phyloP scores from a whole-genome alignment of 1,140 invertebrate genomes.

The Drosophila pallidifrons region DNA sequence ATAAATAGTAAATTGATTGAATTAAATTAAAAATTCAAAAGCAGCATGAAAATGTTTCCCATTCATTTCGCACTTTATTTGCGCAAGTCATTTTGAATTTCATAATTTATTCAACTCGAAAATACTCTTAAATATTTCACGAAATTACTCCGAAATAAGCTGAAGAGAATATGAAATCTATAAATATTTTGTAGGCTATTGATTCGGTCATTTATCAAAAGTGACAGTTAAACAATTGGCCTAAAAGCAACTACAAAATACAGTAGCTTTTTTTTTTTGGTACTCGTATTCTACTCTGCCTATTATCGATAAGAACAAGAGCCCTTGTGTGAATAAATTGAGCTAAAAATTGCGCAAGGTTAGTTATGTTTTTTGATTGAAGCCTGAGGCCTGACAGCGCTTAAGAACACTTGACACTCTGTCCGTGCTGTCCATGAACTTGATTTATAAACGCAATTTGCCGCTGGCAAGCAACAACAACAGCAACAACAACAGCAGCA shows the following conservation, averaged over 20 bases:
- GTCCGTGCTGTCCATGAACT: conserved; percentile 69
- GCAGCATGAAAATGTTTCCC: not conserved
- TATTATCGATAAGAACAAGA: not conserved
- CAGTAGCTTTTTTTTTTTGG: not conserved
- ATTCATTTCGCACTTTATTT: not conserved
- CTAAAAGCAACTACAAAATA: not conserved
- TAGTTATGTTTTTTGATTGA: conserved; percentile 54
- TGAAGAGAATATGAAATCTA: not conserved
- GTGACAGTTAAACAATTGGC: not conserved
- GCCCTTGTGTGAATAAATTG: conserved; percentile 30
- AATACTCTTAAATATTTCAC: not conserved
- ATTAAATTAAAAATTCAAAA: not conserved
- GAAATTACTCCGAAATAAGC: not conserved
- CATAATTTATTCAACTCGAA: not conserved
- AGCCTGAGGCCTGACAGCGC: conserved; percentile 51
- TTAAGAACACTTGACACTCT: conserved; percentile 75
- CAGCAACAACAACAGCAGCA: conserved; percentile 48
- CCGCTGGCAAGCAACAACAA: conserved; percentile 41
- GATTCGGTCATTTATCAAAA: not conserved
- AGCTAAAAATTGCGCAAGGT: conserved; percentile 71
- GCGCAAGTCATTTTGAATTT: not conserved
- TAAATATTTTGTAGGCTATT: not conserved
- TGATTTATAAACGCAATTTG: conserved; percentile 71
- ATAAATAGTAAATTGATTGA: not conserved
- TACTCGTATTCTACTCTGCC: not conserved